phyloP scores from a whole-genome alignment of 1,140 invertebrate species.

The Trachelipus rathkii region DNA sequence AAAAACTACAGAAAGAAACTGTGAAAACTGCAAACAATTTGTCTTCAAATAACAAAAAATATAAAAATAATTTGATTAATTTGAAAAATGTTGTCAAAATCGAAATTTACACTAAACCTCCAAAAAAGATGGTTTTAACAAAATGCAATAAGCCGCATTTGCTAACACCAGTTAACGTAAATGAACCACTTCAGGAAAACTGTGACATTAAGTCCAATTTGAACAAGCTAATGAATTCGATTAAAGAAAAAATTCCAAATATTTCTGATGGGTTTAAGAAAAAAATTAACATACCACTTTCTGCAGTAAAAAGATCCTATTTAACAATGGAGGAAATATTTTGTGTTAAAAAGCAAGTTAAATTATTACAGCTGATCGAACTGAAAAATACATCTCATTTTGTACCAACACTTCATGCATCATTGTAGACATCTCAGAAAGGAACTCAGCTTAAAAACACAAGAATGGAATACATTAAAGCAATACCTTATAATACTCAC shows the following conservation, averaged over 20 bases:
- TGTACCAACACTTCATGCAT: background rate
- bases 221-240: background rate
- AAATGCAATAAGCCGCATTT: background rate
- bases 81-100: background rate
- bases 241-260: background rate
- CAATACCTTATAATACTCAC: background rate
- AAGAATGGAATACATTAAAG: background rate
- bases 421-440: background rate
- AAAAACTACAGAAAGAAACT: background rate
- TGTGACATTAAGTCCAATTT: background rate
- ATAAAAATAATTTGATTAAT: background rate
- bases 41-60: background rate
- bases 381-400: background rate
- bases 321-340: background rate
- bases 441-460: background rate
- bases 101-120: background rate
- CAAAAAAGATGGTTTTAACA: conserved; percentile 3
- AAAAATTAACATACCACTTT: background rate
- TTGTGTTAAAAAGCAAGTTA: background rate
- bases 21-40: background rate
- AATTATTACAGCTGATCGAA: background rate
- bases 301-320: background rate
- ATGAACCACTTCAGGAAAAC: background rate
- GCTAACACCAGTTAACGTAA: background rate
- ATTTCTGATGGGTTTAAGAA: background rate